Evolutionary conservation across 2,113 vertebrate species (phyloP), one percentile per base, ranked within the genome.

Genomic region (Archilochus colubris): DNA sequence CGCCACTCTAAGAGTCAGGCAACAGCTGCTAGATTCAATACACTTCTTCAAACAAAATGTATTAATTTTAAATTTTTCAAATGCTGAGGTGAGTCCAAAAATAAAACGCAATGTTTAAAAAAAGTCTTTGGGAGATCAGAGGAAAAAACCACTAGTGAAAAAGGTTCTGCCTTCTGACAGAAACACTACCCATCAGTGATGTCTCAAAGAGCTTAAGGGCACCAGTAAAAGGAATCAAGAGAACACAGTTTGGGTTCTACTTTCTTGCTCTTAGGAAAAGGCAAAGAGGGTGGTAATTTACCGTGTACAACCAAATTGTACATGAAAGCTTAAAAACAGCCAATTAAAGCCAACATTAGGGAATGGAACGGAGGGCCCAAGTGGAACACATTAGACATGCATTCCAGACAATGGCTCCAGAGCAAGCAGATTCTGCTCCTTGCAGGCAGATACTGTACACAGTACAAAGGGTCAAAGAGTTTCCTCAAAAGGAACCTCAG

Each of bases 371-470:
- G 85, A 88, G 89, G 95, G 95, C 96, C 95, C 3, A 38, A 95
- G 97, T 97, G 98, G 97, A 97, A 97, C 12, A 3, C 94, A 48
- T 98, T 98, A 98, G 98, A 97, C 84, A 98, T 91, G 97, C 98
- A 98, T 98, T 98, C 98, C 97, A 97, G 51, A 83, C 89, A 92
- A 46, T 3, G 82, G 96, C 97, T 96, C 88, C 94, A 40, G 40
- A 40, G 40, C 40, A 40, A 40, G 40, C 40, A 40, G 40, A 40
- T 40, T 11, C 40, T 40, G 40, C 40, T 40, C 40, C 40, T 40
- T 40, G 40, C 40, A 96, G 97, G 95, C 96, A 4, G 93, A 78
- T 64, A 76, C 82, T 69, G 79, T 66, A 63, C 83, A 62, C 84
- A 96, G 92, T 88, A 97, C 96, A 98, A 97, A 97, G 97, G 97